These are phyloP conservation scores for Columba livia DNA, from an alignment of 2,113 vertebrate species.

Conservation along the genomic window DNA sequence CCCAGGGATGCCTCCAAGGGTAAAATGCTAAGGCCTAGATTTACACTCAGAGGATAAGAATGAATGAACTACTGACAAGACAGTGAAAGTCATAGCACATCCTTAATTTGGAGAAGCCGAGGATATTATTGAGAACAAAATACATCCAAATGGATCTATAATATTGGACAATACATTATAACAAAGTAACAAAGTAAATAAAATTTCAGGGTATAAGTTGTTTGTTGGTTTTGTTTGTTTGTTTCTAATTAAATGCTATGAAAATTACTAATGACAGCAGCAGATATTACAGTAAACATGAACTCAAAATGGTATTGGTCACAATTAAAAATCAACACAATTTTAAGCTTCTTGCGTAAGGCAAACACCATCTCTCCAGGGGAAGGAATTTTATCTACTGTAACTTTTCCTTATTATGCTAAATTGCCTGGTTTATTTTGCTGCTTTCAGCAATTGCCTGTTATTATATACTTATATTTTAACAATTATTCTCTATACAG, in stretches of 20 bases:
- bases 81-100: not conserved
- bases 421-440: not conserved
- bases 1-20: not conserved
- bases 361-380: not conserved
- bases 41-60: not conserved
- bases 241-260: not conserved
- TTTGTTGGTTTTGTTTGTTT: not conserved
- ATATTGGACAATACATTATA: not conserved
- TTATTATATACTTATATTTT: not conserved
- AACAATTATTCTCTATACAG: not conserved
- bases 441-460: not conserved
- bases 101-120: not conserved
- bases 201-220: not conserved
- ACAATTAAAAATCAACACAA: not conserved
- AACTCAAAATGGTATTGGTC: not conserved
- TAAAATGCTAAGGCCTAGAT: not conserved
- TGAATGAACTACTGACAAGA: not conserved
- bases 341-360: not conserved
- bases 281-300: not conserved
- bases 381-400: not conserved
- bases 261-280: not conserved
- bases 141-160: not conserved
- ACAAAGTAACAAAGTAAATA: not conserved
- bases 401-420: not conserved
- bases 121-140: not conserved